Conservation (phyloP, 2,113 vertebrate species). For the Tetrax tetrax region DNA sequence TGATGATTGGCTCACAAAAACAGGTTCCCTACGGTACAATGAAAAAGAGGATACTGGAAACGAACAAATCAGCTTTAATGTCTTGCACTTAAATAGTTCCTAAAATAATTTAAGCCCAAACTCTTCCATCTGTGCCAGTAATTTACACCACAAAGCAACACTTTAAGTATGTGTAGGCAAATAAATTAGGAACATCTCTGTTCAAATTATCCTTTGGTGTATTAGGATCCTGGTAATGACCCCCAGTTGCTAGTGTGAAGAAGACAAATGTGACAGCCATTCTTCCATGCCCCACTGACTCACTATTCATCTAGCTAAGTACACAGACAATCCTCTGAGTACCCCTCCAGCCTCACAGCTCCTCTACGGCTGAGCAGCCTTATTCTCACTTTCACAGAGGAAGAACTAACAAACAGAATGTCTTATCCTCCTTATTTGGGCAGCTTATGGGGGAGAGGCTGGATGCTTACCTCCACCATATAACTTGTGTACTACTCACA, state of each 20-base stretch:
- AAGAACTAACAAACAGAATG: background rate
- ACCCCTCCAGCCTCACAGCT: background rate
- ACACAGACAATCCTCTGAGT: background rate
- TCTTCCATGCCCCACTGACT: constrained; percentile 1
- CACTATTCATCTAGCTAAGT: background rate
- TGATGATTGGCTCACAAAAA: constrained; percentile 57
- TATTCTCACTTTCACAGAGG: background rate
- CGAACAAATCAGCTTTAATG: constrained; percentile 3
- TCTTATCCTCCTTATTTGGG: background rate
- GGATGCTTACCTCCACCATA: background rate
- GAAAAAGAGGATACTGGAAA: constrained; percentile 51
- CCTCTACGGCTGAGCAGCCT: background rate
- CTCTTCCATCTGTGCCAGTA: background rate
- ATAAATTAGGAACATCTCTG: constrained; percentile 32
- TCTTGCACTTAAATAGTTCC: constrained; percentile 18
- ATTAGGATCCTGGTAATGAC: constrained; percentile 9
- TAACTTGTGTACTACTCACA: background rate
- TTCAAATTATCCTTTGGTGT: constrained; percentile 4
- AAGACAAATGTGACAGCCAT: background rate
- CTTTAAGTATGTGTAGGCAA: background rate
- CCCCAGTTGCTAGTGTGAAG: background rate
- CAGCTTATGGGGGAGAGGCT: background rate
- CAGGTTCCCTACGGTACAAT: constrained; percentile 5
- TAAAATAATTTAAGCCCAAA: constrained; percentile 47
- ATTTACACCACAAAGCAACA: background rate